Base-by-base conservation (phyloP, 2,797 vertebrate species). In the Dryobates pubescens region DNA sequence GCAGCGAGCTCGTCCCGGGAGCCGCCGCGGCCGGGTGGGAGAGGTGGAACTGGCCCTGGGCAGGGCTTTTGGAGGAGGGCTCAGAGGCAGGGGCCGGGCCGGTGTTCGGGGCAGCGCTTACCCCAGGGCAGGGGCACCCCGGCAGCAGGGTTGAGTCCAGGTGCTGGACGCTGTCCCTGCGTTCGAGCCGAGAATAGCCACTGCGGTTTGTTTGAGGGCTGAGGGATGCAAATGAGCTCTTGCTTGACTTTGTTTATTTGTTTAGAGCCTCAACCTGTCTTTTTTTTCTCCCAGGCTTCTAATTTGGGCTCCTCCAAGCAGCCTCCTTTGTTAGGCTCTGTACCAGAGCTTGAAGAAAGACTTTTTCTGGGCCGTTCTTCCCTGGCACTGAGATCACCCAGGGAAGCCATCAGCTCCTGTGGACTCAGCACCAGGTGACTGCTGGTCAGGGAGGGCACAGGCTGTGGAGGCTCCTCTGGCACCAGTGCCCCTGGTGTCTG, bases 171-270 rank as follows among this genome's bases (percentile, higher is more conserved):
- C 59, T 23, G 69, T 9, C 45, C 5, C 82, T 53, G 82, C 10
- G 2, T 71, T 76, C 8, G 68, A 38, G 93, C 90, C n/a, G 26
- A 95, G 95, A 95, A 95, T 91, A 93, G 88, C 90, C 80, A 29
- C 90, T 95, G 96, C 1, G 95, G 94, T 92, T 77, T 12, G 82
- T 32, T 58, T 45, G 82, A 80, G 88, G 92, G 86, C 85, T 78
- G 77, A 53, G 73, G 87, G 91, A 94, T 96, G 94, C 94, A 94
- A 94, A 95, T 30, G 26, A 95, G 58, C 88, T 75, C 91, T 58
- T 73, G 88, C 88, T 83, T 73, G 26, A n/a, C 51, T 92, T 86
- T 68, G 74, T 93, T 92, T 92, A 83, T 91, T 94, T 93, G 84
- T 85, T 90, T 56, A 92, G 65, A 71, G 65, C 78, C 86, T 49